Conservation (phyloP, 2,113 vertebrate genomes). For the Thalassarche chlororhynchos region DNA sequence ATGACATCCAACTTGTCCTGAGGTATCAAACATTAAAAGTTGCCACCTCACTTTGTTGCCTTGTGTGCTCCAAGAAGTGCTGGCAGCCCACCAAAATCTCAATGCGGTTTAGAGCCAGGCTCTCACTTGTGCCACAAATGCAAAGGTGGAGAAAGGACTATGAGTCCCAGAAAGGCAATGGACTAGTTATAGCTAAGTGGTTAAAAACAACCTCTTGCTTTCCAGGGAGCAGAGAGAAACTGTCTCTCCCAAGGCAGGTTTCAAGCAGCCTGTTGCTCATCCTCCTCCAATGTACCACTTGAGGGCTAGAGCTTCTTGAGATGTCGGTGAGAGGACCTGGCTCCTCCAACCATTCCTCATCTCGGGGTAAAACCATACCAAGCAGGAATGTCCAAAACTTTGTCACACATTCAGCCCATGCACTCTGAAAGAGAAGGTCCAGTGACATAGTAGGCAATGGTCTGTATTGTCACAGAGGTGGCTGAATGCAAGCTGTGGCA, state of each 20-base stretch:
- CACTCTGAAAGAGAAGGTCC: not conserved
- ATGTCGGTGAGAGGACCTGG: accelerated
- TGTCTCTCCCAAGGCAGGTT: not conserved
- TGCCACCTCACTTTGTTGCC: not conserved
- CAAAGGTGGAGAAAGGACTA: not conserved
- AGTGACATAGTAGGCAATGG: not conserved
- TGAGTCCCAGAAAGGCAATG: not conserved
- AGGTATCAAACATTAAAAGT: not conserved
- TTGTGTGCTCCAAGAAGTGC: not conserved
- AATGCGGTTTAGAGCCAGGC: not conserved
- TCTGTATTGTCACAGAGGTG: not conserved
- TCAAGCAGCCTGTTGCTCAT: not conserved
- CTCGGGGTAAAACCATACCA: not conserved
- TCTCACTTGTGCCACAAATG: not conserved
- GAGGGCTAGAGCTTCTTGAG: not conserved
- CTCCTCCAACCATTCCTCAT: not conserved
- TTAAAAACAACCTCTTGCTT: not conserved
- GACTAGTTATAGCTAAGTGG: not conserved
- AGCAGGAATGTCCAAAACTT: not conserved
- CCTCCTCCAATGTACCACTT: not conserved
- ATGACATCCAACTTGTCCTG: not conserved
- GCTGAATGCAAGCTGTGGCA: not conserved
- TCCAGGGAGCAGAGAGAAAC: not conserved
- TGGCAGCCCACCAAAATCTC: not conserved
- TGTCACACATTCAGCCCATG: not conserved